These are phyloP conservation scores for Linnaemya tessellans DNA, from an alignment of 2,888 invertebrate genomes.

Conservation along the genomic window DNA sequence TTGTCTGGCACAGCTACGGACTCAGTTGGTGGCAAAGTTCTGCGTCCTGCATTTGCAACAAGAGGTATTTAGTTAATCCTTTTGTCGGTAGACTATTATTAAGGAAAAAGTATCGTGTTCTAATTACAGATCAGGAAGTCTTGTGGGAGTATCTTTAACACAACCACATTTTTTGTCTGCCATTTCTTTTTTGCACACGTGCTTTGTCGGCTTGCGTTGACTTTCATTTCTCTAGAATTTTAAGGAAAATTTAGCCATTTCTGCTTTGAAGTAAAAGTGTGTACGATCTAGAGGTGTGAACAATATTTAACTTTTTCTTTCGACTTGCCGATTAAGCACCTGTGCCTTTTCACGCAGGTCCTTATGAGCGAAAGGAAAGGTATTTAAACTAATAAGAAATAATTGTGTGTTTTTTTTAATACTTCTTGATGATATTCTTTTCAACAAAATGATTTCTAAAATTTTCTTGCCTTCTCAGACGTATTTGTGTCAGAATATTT, in stretches of 20 bases:
- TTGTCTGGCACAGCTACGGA: neutral
- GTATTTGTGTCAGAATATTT: too few relatives aligned
- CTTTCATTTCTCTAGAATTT: neutral
- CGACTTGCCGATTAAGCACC: neutral
- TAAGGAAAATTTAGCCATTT: conserved; percentile 44
- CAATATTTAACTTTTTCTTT: conserved; percentile 7
- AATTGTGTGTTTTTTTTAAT: too few relatives aligned
- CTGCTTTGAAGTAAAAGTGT: neutral
- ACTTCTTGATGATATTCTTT: too few relatives aligned
- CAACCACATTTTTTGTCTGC: neutral
- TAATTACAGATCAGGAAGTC: conserved; percentile 64
- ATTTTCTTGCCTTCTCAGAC: too few relatives aligned
- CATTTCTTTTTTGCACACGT: conserved; percentile 53
- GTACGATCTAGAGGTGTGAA: conserved; percentile 23
- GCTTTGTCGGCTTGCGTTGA: conserved; percentile 57
- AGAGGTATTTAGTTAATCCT: conserved; percentile 16
- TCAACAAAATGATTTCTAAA: too few relatives aligned
- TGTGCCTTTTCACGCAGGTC: neutral
- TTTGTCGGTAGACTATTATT: conserved; percentile 54
- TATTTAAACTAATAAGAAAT: neutral
- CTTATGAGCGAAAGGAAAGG: too few relatives aligned
- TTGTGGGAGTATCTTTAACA: conserved; percentile 45
- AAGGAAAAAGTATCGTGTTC: conserved; percentile 47
- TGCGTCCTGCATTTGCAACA: neutral
- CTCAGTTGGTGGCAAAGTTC: conserved; percentile 53